Evolutionary conservation across 37 sponge, comb jelly and placozoan genomes (phyloP).

Genomic region (Cliona cf. orientalis): DNA sequence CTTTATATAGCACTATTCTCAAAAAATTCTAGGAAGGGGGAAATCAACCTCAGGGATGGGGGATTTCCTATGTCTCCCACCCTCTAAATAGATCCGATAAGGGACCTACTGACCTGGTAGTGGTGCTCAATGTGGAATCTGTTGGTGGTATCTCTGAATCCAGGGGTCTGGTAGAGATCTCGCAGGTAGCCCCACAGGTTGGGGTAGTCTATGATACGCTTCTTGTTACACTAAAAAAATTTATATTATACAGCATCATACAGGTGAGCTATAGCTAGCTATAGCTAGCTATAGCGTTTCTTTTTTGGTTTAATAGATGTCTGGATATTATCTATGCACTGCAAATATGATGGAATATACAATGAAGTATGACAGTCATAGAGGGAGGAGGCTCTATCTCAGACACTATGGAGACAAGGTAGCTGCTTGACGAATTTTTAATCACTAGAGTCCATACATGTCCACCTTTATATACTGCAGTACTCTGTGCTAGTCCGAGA

Average conservation of each 20-base stretch:
- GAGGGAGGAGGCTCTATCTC: too few relatives aligned
- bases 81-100: not conserved
- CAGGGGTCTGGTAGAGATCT: slow-evolving; percentile 89
- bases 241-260: not conserved
- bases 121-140: slow-evolving; percentile 81
- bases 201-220: slow-evolving; percentile 88
- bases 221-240: slow-evolving; percentile 82
- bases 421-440: too few relatives aligned
- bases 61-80: not conserved
- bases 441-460: too few relatives aligned
- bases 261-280: too few relatives aligned
- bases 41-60: not conserved
- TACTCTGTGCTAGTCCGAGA: too few relatives aligned
- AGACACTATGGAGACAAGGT: too few relatives aligned
- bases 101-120: slow-evolving; percentile 66
- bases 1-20: not conserved
- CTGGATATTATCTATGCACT: too few relatives aligned
- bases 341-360: too few relatives aligned
- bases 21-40: not conserved
- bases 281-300: too few relatives aligned
- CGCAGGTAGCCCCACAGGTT: slow-evolving; percentile 90
- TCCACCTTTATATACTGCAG: too few relatives aligned
- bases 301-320: too few relatives aligned
- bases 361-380: too few relatives aligned
- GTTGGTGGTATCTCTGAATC: slow-evolving; percentile 84